Conservation (phyloP, 2,888 invertebrate genomes). For the Habrosyne pyritoides region DNA sequence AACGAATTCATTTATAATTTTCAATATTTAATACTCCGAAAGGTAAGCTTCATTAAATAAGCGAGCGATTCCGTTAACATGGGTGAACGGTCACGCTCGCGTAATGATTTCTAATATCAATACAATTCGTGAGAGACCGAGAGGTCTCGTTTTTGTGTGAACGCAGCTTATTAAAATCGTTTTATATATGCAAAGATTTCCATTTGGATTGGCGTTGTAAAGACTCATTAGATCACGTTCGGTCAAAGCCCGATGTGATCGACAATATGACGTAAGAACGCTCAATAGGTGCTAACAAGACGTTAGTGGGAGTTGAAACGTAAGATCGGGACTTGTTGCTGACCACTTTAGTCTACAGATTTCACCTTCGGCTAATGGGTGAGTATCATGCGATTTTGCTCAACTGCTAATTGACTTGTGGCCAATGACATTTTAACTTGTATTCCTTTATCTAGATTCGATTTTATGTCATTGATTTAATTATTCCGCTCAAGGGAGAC, state of each 20-base stretch:
- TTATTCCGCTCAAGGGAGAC: constrained; percentile 11
- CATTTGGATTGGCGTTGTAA: constrained; percentile 57
- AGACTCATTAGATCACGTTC: constrained; percentile 64
- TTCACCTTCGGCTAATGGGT: constrained; percentile 63
- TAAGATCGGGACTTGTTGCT: constrained; percentile 40
- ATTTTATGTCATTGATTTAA: constrained; percentile 24
- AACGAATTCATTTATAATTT: constrained; percentile 17
- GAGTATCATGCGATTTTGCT: constrained; percentile 52
- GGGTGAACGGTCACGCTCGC: constrained; percentile 46
- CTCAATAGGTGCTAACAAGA: constrained; percentile 72
- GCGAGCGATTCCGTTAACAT: constrained; percentile 39
- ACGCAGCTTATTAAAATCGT: constrained; percentile 58
- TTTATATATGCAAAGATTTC: constrained; percentile 54
- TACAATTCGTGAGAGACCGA: constrained; percentile 52
- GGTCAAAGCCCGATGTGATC: constrained; percentile 47
- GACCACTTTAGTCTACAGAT: constrained; percentile 53
- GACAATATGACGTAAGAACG: constrained; percentile 63
- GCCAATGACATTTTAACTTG: constrained; percentile 33
- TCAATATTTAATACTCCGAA: constrained; percentile 21
- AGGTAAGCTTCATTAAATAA: constrained; percentile 26
- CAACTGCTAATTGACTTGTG: constrained; percentile 46
- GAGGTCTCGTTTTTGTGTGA: constrained; percentile 51
- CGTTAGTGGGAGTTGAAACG: constrained; percentile 47
- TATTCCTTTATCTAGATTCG: constrained; percentile 22
- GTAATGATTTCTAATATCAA: constrained; percentile 62